Evolutionary conservation across 2,113 vertebrate species (phyloP).

Genomic region (Gavialis gangeticus): DNA sequence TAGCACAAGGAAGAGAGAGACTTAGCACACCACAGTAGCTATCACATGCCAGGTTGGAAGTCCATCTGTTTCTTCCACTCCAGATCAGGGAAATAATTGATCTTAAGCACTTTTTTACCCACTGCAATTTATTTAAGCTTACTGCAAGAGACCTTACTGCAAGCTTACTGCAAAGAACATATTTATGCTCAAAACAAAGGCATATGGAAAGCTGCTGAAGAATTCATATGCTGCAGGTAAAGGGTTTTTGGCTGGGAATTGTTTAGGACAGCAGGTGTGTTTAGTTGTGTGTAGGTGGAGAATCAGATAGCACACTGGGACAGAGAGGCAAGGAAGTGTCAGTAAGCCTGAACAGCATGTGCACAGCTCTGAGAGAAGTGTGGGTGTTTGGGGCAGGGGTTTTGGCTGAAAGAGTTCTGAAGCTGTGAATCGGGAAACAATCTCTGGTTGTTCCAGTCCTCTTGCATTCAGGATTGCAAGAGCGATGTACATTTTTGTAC

Average conservation of each 20-base stretch:
- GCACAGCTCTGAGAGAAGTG: too few relatives aligned
- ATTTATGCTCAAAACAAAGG: background rate
- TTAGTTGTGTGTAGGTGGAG: too few relatives aligned
- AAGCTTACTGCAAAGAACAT: background rate
- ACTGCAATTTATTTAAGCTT: background rate
- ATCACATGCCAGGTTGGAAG: background rate
- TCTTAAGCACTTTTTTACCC: background rate
- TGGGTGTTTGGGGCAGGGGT: too few relatives aligned
- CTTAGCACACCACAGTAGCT: background rate
- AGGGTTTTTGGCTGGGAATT: background rate
- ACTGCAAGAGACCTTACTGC: background rate
- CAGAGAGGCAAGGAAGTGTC: too few relatives aligned
- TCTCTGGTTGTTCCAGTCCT: too few relatives aligned
- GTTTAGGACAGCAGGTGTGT: background rate
- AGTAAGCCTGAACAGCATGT: too few relatives aligned
- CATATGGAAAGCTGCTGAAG: background rate
- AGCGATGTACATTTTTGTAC: too few relatives aligned
- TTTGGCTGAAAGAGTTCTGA: too few relatives aligned
- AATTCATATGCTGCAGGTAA: background rate
- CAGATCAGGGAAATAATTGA: background rate
- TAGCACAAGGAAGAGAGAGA: too few relatives aligned
- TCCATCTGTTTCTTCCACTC: background rate
- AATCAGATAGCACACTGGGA: too few relatives aligned
- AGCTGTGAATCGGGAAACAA: too few relatives aligned
- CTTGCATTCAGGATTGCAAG: too few relatives aligned